These are phyloP conservation scores for Acleris laterana DNA, from an alignment of 2,888 invertebrate species.

Conservation along the genomic window DNA sequence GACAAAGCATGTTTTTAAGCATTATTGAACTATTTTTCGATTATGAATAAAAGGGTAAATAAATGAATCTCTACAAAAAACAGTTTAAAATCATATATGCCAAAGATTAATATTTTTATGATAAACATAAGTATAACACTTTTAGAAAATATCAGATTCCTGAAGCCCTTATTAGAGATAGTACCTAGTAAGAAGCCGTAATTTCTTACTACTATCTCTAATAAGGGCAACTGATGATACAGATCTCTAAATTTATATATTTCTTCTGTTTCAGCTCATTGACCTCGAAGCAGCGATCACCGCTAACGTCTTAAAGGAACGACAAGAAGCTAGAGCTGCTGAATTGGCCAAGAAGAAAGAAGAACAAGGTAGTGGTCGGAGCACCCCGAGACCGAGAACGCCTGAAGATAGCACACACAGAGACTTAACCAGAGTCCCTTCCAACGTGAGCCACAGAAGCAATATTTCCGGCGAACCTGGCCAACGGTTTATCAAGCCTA, in stretches of 20 bases:
- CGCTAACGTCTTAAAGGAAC: conserved; percentile 41
- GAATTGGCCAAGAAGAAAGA: conserved; percentile 60
- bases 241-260: conserved; percentile 4
- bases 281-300: conserved; percentile 69
- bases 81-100: too few relatives aligned
- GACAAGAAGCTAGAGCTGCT: conserved; percentile 44
- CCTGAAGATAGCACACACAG: conserved; percentile 51
- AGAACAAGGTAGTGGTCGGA: conserved; percentile 63
- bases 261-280: conserved; percentile 59
- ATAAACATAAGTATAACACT: too few relatives aligned
- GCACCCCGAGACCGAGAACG: conserved; percentile 54
- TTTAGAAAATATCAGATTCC: too few relatives aligned
- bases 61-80: too few relatives aligned
- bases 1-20: too few relatives aligned
- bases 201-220: too few relatives aligned
- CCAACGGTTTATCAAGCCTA: conserved; percentile 59
- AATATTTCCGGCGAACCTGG: conserved; percentile 49
- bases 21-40: too few relatives aligned
- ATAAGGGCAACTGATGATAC: neutral
- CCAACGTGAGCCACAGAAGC: conserved; percentile 54
- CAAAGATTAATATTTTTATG: too few relatives aligned
- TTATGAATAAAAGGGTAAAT: too few relatives aligned
- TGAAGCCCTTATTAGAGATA: too few relatives aligned
- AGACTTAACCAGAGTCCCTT: conserved; percentile 56
- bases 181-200: too few relatives aligned